Evolutionary conservation across 2,888 invertebrate genomes (phyloP).

Genomic region (Erebia epiphron): DNA sequence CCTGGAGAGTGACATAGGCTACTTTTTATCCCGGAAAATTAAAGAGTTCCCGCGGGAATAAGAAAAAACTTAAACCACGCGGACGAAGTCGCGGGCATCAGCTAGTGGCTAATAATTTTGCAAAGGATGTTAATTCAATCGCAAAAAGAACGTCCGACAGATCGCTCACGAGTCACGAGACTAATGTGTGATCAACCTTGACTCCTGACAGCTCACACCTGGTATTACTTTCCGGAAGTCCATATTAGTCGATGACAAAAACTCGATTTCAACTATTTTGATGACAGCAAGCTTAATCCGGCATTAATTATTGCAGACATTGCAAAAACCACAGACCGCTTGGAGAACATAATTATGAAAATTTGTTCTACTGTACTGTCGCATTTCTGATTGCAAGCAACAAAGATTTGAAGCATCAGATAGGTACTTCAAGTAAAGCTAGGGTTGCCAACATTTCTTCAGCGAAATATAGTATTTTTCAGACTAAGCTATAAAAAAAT

Average conservation of each 20-base stretch:
- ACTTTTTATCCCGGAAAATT: no score
- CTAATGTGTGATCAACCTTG: slow-evolving; percentile 37
- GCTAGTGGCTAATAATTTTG: slow-evolving; percentile 13
- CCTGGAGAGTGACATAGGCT: no score
- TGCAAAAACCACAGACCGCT: neutral
- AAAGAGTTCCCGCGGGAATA: no score
- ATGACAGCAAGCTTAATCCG: slow-evolving; percentile 13
- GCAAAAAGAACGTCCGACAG: slow-evolving; percentile 27
- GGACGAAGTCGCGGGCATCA: no score
- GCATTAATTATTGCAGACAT: slow-evolving; percentile 1
- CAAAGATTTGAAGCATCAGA: no score
- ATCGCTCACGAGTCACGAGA: slow-evolving; percentile 31
- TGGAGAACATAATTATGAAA: no score
- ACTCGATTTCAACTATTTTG: slow-evolving; percentile 30
- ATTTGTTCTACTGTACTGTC: neutral
- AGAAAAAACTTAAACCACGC: no score
- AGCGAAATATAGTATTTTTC: no score
- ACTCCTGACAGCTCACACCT: slow-evolving; percentile 41
- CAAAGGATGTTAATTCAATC: slow-evolving; percentile 22
- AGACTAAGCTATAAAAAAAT: no score
- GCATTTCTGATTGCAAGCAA: no score
- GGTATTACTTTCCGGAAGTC: slow-evolving; percentile 42
- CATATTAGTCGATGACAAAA: slow-evolving; percentile 40
- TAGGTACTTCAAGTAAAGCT: no score
- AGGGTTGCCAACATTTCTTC: no score